phyloP scores from a whole-genome alignment of 64 coral and sea anemone genomes.

The Actinia tenebrosa region DNA sequence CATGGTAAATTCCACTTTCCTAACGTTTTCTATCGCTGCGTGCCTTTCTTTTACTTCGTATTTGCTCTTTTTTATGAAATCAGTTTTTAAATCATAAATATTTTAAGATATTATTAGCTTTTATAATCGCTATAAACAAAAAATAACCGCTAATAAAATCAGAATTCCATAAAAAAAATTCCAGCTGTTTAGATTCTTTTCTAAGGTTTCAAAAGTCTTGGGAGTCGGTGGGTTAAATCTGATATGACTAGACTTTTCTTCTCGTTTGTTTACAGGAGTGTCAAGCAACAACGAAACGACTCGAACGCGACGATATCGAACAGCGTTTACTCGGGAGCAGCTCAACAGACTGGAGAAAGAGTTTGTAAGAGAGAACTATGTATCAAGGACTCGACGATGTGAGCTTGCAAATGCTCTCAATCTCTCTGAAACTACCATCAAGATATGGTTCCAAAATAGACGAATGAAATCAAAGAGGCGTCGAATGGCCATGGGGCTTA shows the following conservation, averaged over 20 bases:
- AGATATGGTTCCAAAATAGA: constrained; percentile 94
- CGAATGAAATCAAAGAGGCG: constrained; percentile 88
- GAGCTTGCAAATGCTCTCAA: constrained; percentile 77
- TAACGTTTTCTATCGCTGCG: too few relatives aligned
- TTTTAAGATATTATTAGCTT: too few relatives aligned
- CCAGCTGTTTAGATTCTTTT: too few relatives aligned
- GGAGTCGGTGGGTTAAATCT: too few relatives aligned
- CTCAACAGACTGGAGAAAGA: constrained; percentile 85
- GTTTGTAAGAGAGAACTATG: constrained; percentile 86
- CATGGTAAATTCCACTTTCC: too few relatives aligned
- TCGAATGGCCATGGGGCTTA: constrained; percentile 82
- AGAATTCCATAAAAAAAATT: too few relatives aligned
- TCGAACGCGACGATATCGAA: constrained; percentile 78
- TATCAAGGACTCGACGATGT: constrained; percentile 74
- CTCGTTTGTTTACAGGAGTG: neutral
- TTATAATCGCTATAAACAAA: too few relatives aligned
- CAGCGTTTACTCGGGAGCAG: constrained; percentile 85
- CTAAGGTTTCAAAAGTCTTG: too few relatives aligned
- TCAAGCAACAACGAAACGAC: constrained; percentile 42
- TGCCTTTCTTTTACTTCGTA: too few relatives aligned
- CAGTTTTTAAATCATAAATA: too few relatives aligned
- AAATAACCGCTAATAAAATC: too few relatives aligned
- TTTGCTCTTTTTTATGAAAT: too few relatives aligned
- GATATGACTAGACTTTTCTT: neutral
- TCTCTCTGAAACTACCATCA: constrained; percentile 88